These are phyloP conservation scores for Parauchenoglanis punctatus DNA, from an alignment of 2,797 vertebrate genomes.

Conservation along the genomic window DNA sequence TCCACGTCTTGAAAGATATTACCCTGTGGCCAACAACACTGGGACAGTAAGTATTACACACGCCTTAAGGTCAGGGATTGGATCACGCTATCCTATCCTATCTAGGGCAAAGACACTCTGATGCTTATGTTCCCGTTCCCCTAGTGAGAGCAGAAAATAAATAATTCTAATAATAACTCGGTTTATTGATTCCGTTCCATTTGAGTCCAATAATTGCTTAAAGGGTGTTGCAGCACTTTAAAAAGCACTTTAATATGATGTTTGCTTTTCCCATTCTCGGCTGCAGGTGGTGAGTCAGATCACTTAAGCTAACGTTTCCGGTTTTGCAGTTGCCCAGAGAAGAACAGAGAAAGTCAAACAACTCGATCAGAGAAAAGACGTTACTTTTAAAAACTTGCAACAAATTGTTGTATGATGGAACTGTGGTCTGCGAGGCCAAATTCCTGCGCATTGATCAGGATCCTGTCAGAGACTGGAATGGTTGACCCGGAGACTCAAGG, in stretches of 20 bases:
- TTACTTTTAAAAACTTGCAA: not conserved
- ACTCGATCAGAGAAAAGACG: not conserved
- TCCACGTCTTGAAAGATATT: not conserved
- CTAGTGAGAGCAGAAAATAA: not conserved
- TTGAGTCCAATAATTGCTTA: not conserved
- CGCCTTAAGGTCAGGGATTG: constrained; percentile 2
- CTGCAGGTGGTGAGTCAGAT: constrained; percentile 13
- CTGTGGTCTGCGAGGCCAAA: not conserved
- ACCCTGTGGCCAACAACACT: not conserved
- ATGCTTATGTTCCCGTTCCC: not conserved
- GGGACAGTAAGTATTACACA: not conserved
- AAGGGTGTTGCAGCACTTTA: not conserved
- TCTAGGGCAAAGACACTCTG: constrained; percentile 9
- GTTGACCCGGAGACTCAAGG: not conserved
- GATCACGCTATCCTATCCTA: constrained; percentile 2
- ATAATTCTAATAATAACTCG: not conserved
- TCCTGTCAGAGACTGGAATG: not conserved
- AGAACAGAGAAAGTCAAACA: constrained; percentile 20
- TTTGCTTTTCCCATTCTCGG: constrained; percentile 14
- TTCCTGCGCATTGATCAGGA: not conserved
- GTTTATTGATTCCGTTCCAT: not conserved
- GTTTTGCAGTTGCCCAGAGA: not conserved
- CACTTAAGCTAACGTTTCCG: not conserved
- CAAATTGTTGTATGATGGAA: no score
- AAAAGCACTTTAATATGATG: not conserved